Evolutionary conservation across 30 jellyfish, hydroid and myxozoan species (phyloP).

Genomic region (Sanderia malayensis): DNA sequence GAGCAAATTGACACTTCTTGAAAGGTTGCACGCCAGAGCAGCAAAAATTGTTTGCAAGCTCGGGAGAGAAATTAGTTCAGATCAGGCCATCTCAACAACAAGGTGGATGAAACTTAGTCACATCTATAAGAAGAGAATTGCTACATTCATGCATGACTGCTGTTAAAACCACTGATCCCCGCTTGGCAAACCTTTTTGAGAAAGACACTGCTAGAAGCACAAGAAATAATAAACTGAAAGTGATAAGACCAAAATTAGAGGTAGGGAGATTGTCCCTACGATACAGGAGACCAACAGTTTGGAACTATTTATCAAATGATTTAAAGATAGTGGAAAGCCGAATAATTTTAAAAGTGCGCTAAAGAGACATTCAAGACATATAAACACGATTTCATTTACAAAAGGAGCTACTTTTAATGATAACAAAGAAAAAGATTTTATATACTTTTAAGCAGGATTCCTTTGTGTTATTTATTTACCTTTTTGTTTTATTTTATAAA

Average conservation of each 20-base stretch:
- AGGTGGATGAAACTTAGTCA: constrained; percentile 6
- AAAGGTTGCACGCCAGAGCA: constrained; percentile 18
- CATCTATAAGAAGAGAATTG: constrained; percentile 3
- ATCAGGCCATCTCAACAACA: constrained; percentile 1
- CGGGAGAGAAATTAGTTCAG: constrained; percentile 2
- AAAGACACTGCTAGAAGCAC: not conserved
- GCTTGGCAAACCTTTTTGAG: not conserved
- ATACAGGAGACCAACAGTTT: not conserved
- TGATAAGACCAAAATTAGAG: not conserved
- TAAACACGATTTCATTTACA: not conserved
- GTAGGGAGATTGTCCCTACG: not conserved
- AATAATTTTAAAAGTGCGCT: not conserved
- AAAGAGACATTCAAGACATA: too few relatives aligned
- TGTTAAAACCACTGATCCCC: not conserved
- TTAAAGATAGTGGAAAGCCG: not conserved
- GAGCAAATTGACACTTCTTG: constrained; percentile 2
- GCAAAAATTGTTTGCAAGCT: constrained; percentile 22
- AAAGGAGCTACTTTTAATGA: not conserved
- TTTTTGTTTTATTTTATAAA: too few relatives aligned
- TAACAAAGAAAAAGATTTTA: not conserved
- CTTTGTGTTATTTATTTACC: not conserved
- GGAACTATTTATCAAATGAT: not conserved
- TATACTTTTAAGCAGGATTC: too few relatives aligned
- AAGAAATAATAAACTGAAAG: not conserved
- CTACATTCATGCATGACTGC: not conserved